Base-by-base conservation (phyloP, 2,888 invertebrate species). In the Crioceris asparagi region DNA sequence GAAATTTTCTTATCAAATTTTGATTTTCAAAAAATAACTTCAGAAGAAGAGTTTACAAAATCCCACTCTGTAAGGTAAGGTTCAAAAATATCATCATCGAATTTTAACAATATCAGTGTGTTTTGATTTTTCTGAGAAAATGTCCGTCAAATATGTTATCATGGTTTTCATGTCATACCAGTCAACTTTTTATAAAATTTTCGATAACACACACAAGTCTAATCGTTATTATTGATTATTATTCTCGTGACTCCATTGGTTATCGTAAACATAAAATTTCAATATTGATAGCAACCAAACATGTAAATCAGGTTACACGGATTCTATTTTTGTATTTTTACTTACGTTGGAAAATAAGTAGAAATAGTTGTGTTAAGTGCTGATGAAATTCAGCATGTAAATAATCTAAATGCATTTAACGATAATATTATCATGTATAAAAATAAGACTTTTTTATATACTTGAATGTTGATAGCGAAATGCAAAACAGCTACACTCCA, bases 401-500 rank as follows among this genome's bases (percentile, higher is more conserved):
- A 41, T 45, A 41, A 50, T 51, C 50, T 48, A 43, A 46, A 49
- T 46, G 39, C 39, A 39, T 41, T 37, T 39, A 35, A 31, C 40
- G 47, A 49, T 45, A 38, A 43, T 37, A 35, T 38, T 47, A 50
- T 48, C 48, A 35, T 17, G 34, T 39, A 40, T 46, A 44, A 41
- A 40, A 44, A 44, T 39, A 41, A 45, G 38, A 40, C 39, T 39
- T 47, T 48, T 48, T n/a, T n/a, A n/a, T 39, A 37, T 48, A 38
- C 45, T 43, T 37, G 34, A 18, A 17, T 30, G 17, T 29, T 32
- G 49, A 49, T 49, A 45, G 41, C 39, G 36, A 46, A 49, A 47
- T 44, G 47, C 46, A 49, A 49, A 49, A 49, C 49, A 46, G 44
- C 46, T 47, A 46, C 47, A 43, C 38, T 46, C 47, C 49, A 47